Evolutionary conservation across 2,797 vertebrate species (phyloP).

Genomic region (Paguma larvata): DNA sequence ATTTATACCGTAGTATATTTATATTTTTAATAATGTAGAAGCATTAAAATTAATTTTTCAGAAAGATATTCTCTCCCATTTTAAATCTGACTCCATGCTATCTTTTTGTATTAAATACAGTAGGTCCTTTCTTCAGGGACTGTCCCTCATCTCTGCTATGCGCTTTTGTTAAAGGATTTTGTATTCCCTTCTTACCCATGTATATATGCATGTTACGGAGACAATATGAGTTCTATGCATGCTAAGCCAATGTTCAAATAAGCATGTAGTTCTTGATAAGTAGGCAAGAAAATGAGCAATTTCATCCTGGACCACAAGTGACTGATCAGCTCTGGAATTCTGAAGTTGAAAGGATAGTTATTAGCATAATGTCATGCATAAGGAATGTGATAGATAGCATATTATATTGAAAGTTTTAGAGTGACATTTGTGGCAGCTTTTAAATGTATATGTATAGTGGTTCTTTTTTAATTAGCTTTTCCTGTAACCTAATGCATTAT

Average conservation of each 20-base stretch:
- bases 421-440: slow-evolving; percentile 22
- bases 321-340: slow-evolving; percentile 51
- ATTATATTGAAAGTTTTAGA: background rate
- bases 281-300: slow-evolving; percentile 24
- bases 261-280: slow-evolving; percentile 46
- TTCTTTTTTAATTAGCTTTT: slow-evolving; percentile 67
- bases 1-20: background rate
- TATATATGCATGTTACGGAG: background rate
- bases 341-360: slow-evolving; percentile 46
- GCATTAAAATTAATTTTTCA: background rate
- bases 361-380: slow-evolving; percentile 49
- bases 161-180: background rate
- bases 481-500: background rate
- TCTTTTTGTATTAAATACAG: background rate
- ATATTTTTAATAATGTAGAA: background rate
- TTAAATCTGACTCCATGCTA: background rate
- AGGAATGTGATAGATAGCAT: background rate
- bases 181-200: background rate
- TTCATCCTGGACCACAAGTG: slow-evolving; percentile 54
- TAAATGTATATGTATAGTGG: background rate
- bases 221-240: background rate
- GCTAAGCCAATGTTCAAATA: slow-evolving; percentile 21
- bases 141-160: background rate
- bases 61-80: background rate
- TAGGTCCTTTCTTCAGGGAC: background rate